Percentiles rank a stretch among this genome's conserved stretches.
Conservation (phyloP, 2,797 vertebrate species). For the Octomys mimax region DNA sequence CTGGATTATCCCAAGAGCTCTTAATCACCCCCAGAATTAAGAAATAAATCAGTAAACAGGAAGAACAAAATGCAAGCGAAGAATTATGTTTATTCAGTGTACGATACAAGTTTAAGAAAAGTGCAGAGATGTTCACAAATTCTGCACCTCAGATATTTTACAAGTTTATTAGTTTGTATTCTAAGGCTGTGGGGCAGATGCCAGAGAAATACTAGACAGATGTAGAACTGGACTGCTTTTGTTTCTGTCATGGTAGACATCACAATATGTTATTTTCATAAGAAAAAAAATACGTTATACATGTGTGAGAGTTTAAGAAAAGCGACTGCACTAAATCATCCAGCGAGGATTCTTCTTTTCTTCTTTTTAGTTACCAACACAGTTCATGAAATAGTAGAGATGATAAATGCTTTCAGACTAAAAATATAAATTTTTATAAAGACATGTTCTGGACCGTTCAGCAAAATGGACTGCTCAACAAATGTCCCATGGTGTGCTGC, state of each 20-base stretch:
- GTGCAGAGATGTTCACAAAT: neutral
- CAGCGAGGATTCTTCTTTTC: neutral
- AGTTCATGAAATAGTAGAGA: neutral
- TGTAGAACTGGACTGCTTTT: neutral
- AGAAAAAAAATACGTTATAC: neutral
- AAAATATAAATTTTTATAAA: neutral
- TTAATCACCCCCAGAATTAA: constrained; percentile 40
- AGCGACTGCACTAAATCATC: neutral
- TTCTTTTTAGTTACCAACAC: neutral
- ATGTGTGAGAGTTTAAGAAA: neutral
- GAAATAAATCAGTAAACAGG: constrained; percentile 39
- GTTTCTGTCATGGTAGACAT: neutral
- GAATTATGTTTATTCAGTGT: neutral
- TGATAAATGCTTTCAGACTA: neutral
- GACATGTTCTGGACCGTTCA: neutral
- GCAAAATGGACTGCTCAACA: neutral
- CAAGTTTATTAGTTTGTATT: neutral
- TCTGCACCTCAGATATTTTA: neutral
- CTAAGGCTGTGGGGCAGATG: neutral
- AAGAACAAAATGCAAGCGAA: constrained; percentile 8
- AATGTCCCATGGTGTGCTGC: neutral
- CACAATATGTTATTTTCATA: neutral
- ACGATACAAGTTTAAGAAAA: neutral
- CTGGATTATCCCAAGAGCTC: constrained; percentile 38
- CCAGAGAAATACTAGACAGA: neutral